Evolutionary conservation across 1,140 invertebrate species (phyloP), one percentile per base, ranked within the genome.

Genomic region (Mizuhopecten yessoensis): DNA sequence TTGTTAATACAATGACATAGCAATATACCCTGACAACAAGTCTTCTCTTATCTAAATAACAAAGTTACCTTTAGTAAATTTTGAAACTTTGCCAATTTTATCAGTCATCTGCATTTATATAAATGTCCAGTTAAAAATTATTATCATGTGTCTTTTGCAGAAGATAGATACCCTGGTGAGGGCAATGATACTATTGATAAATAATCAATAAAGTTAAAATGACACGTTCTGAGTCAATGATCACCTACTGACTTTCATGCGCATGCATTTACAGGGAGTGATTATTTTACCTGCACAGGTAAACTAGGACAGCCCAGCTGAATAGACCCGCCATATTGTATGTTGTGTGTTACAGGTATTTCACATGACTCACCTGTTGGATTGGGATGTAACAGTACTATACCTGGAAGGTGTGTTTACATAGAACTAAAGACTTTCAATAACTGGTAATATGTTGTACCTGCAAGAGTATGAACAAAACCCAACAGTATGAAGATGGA

Each of bases 251-350:
- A 75, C 23, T 29, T 75, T 75, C 57, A n/a, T 29, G 57, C n/a
- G n/a, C 29, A 75, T 29, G 1, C 23, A 0, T 75, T 75, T 75
- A 75, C 57, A 75, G 57, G 57, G 57, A 75, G 57, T 75, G 57
- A n/a, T 75, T 75, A 75, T 75, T 75, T 75, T 75, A 75, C 57
- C 57, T 75, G 57, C 29, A 75, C 57, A 75, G 57, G 57, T 75
- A 75, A 75, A 75, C 57, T 75, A 29, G 57, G 57, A 75, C 57
- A 75, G 57, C 57, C 57, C 57, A 75, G 57, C 57, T 29, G 57
- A 75, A 75, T 75, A 75, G 57, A 75, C n/a, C 57, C 57, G 57
- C 57, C 57, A 75, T 75, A 75, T 75, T 75, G 57, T 75, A 13
- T 57, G 45, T 57, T 57, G 45, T 57, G 45, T 75, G 23, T 75